Evolutionary conservation across 2,888 invertebrate genomes (phyloP), one percentile per base, ranked within the genome.

Genomic region (Mylabris sibirica): DNA sequence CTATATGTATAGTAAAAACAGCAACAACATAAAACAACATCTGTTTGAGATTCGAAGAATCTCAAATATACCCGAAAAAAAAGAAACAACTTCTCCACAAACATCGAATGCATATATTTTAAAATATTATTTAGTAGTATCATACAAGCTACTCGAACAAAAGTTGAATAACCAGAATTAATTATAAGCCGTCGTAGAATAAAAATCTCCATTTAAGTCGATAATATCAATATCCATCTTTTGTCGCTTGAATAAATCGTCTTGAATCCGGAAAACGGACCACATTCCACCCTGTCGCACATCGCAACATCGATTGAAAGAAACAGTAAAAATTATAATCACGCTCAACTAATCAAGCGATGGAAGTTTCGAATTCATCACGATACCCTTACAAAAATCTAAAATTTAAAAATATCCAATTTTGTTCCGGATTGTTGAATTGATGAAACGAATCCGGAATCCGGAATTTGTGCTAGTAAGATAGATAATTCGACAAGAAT

Each of bases 281-380:
- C 41, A 35, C 60, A 61, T 61, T 61, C 61, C 38, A 20, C 20
- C 61, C 61, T 24, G 22, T 61, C 61, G n/a, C n/a, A 61, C 9
- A n/a, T 38, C 22, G 61, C 22, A n/a, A n/a, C 35, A 44, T 38
- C n/a, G 61, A 41, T 41, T 61, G 61, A 61, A 61, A 14, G 60
- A 60, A 24, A n/a, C n/a, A n/a, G n/a, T n/a, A n/a, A n/a, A 61
- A 61, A 22, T 61, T 38, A 30, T n/a, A 35, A 60, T 30, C 34
- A 60, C 35, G 60, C 60, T 35, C 60, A 60, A 30, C 60, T 34
- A 35, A 60, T 34, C 60, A 60, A 34, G 35, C 49, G 20, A 20
- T 30, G 30, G 8, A 30, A 4, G 30, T 8, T 30, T 30, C 8
- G 30, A 30, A 30, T 30, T 30, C n/a, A n/a, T n/a, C n/a, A n/a